phyloP scores from a whole-genome alignment of 23 tunicate genomes.

The Oikopleura vanhoeffeni region DNA sequence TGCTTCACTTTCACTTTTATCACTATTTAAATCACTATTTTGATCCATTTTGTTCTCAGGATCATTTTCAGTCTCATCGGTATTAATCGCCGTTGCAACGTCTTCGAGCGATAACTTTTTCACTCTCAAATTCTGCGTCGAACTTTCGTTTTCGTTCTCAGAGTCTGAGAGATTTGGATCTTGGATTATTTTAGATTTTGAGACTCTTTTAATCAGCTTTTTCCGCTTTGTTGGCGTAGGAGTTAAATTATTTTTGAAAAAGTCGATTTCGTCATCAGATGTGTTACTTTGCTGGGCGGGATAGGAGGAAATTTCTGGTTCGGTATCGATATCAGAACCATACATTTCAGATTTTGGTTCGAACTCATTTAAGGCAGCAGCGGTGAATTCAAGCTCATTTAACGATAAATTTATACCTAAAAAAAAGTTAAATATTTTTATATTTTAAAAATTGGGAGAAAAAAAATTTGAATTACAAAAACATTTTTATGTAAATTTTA shows the following conservation, averaged over 20 bases:
- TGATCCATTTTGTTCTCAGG: neutral
- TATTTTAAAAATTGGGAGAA: too few species aligned
- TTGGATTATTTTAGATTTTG: too few species aligned
- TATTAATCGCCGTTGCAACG: neutral
- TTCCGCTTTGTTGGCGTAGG: neutral
- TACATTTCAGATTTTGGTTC: neutral
- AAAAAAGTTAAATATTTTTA: too few species aligned
- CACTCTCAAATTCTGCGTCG: neutral
- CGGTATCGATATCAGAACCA: neutral
- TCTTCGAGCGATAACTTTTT: neutral
- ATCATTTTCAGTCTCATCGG: neutral
- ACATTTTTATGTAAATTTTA: too few species aligned
- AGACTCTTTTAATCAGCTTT: neutral
- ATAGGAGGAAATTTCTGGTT: neutral
- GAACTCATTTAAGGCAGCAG: neutral
- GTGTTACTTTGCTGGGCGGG: neutral
- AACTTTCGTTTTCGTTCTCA: neutral
- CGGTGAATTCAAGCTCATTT: neutral
- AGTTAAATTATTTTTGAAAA: neutral
- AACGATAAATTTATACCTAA: neutral
- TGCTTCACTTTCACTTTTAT: neutral
- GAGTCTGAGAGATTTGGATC: too few species aligned
- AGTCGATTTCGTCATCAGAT: slow-evolving; percentile 3
- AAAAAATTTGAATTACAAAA: too few species aligned
- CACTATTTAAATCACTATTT: neutral